Base-by-base conservation (phyloP, 1,140 invertebrate species). In the Andrena cerasifolii region DNA sequence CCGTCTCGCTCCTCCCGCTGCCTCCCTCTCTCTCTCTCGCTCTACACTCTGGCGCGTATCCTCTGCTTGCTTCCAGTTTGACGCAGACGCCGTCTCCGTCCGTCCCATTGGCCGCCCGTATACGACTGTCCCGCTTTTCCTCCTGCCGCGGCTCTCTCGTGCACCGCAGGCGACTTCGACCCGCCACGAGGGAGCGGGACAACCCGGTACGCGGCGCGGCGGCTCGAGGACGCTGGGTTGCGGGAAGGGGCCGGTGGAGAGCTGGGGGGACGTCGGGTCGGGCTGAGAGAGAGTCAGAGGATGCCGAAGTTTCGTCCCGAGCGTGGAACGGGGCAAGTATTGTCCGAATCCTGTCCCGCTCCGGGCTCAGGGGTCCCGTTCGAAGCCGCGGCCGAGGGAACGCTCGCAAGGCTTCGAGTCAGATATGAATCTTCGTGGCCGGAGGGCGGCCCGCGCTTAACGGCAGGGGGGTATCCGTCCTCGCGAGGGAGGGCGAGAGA, bases 221-320 rank as follows among this genome's bases (percentile, higher is more conserved):
- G n/a, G n/a, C n/a, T n/a, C n/a, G n/a, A n/a, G n/a, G n/a, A n/a
- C n/a, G n/a, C n/a, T n/a, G n/a, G n/a, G n/a, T n/a, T n/a, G n/a
- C n/a, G n/a, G n/a, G n/a, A n/a, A n/a, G n/a, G n/a, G 33, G 70
- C 56, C 75, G 75, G 54, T 53, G 66, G 28, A 21, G 65, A 51
- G 62, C 14, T 51, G 84, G 26, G 40, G 73, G 75, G 75, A 68
- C 36, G 47, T 31, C 16, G 54, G 78, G 53, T 31, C 49, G 63
- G 49, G 84, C 0, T n/a, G n/a, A 47, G 43, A 54, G 67, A 59
- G 66, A 75, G 71, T 79, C 67, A 76, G 51, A 82, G 77, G 87
- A 90, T 90, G 91, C 90, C 91, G 89, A 92, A 91, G 85, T 92
- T 86, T 90, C 36, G 91, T 91, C 90, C 84, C 65, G 53, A 28